These are phyloP conservation scores for Scaptomyza polygonia DNA, from an alignment of 2,888 invertebrate species.

Conservation along the genomic window DNA sequence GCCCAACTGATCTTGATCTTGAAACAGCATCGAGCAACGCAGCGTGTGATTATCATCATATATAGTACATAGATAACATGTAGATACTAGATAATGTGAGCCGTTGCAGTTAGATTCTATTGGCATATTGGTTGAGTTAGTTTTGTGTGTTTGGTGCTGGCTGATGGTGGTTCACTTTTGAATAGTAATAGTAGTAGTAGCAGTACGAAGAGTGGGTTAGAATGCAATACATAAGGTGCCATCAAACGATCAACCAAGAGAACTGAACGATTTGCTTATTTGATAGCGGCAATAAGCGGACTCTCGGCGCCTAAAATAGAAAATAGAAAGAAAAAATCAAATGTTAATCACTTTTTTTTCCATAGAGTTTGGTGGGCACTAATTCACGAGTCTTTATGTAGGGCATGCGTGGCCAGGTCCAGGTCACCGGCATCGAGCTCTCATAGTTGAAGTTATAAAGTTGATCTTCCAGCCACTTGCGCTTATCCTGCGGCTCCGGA, in stretches of 20 bases:
- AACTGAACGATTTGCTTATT: conserved; percentile 65
- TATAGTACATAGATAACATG: conserved; percentile 3
- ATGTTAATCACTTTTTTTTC: conserved; percentile 78
- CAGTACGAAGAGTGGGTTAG: conserved; percentile 65
- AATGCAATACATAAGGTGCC: conserved; percentile 76
- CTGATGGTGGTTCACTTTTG: conserved; percentile 59
- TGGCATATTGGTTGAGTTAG: conserved; percentile 52
- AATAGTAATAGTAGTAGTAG: conserved; percentile 43
- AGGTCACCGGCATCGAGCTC: conserved; percentile 89
- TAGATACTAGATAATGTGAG: conserved; percentile 34
- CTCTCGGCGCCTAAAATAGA: conserved; percentile 74
- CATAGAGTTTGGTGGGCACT: conserved; percentile 81
- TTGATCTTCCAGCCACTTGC: conserved; percentile 89
- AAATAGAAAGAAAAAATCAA: conserved; percentile 49
- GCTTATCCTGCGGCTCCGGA: conserved; percentile 92
- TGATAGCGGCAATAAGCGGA: conserved; percentile 80
- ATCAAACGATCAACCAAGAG: conserved; percentile 57
- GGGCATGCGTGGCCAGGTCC: conserved; percentile 86
- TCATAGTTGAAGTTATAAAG: conserved; percentile 92
- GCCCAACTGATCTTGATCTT: conserved; percentile 26
- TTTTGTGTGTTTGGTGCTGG: conserved; percentile 61
- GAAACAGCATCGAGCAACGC: conserved; percentile 19
- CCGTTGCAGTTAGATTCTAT: conserved; percentile 48
- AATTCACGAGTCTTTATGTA: conserved; percentile 83
- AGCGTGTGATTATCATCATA: conserved; percentile 37